phyloP scores from a whole-genome alignment of 2,888 invertebrate species.

The Agapostemon virescens region DNA sequence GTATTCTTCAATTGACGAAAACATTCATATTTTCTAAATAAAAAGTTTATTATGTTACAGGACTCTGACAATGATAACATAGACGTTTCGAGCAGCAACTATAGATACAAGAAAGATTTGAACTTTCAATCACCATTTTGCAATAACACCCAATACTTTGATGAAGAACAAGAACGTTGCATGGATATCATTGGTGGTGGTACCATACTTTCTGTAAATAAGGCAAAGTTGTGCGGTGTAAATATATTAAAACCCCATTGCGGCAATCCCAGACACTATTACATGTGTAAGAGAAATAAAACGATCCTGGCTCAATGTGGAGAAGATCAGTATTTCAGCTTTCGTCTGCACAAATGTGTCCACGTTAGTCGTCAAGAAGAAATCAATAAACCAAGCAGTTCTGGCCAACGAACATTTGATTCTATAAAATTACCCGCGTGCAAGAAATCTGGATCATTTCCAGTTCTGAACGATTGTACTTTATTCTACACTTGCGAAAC shows the following conservation, averaged over 20 bases:
- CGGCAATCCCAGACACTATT: constrained; percentile 79
- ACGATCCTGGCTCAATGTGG: constrained; percentile 78
- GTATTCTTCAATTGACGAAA: not conserved
- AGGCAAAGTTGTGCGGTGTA: constrained; percentile 47
- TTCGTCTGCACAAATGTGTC: constrained; percentile 63
- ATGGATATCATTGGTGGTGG: constrained; percentile 80
- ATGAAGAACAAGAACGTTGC: constrained; percentile 73
- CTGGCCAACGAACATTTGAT: constrained; percentile 64
- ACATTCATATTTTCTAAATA: not conserved
- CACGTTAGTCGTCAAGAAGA: not conserved
- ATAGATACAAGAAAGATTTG: constrained; percentile 21
- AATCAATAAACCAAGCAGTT: not conserved
- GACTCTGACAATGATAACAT: not conserved
- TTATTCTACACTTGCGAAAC: constrained; percentile 80
- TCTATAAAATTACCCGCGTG: constrained; percentile 71
- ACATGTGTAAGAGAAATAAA: constrained; percentile 79
- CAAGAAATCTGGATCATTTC: constrained; percentile 75
- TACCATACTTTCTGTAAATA: constrained; percentile 41
- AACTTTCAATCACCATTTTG: constrained; percentile 37
- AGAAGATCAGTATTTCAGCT: constrained; percentile 72
- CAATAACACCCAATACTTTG: constrained; percentile 72
- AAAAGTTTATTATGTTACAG: constrained; percentile 25
- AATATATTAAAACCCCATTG: constrained; percentile 78
- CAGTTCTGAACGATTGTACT: constrained; percentile 78
- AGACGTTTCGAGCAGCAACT: not conserved